Base-by-base conservation (phyloP, 37 sponge, comb jelly and placozoan species). In the Petrosia ficiformis region DNA sequence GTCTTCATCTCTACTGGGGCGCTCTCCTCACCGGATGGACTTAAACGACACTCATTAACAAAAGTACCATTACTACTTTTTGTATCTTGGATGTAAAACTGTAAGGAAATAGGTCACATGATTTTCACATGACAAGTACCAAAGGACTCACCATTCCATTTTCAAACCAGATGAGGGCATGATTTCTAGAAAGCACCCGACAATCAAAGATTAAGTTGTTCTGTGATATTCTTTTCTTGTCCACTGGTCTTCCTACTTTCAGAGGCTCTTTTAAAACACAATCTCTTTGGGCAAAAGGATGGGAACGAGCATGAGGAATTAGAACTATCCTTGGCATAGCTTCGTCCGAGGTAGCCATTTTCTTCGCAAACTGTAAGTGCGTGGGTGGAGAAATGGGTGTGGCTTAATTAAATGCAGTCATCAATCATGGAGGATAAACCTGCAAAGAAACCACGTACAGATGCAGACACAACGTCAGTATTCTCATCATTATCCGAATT, bases 11-110 rank as follows among this genome's bases (percentile, higher is more conserved):
- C 89, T 41, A 75, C 74, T 28, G 88, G 93, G 34, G 68, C 85
- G 78, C 90, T 92, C 86, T 94, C 99, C 83, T 95, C 99, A 3
- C 90, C 90, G 25, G 90, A 88, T 26, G 88, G 77, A 85, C 87
- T 86, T 64, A 97, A 81, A 34, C 99, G 74, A 10, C 66, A 76
- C 41, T 89, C 89, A 63, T 97, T 97, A 35, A 97, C 95, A 69
- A 95, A 97, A 10, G 99, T 97, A 22, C 99, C 99, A 59, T 97
- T 97, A 59, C 95, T 95, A 71, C 95, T 95, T 63, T 91, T 92
- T 5, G 95, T 97, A 72, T 97, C 99, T 67, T 95, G 80, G 30
- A 97, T 90, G 84, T 65, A 97, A 75, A 97, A 92, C 99, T 96
- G 59, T 14, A 42, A 56, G 16, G 32, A 25, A 64, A 25, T 30